A percentile compares a stretch with the other conserved stretches of the same genome.
phyloP scores from a whole-genome alignment of 2,888 invertebrate genomes.

The Aricia artaxerxes region DNA sequence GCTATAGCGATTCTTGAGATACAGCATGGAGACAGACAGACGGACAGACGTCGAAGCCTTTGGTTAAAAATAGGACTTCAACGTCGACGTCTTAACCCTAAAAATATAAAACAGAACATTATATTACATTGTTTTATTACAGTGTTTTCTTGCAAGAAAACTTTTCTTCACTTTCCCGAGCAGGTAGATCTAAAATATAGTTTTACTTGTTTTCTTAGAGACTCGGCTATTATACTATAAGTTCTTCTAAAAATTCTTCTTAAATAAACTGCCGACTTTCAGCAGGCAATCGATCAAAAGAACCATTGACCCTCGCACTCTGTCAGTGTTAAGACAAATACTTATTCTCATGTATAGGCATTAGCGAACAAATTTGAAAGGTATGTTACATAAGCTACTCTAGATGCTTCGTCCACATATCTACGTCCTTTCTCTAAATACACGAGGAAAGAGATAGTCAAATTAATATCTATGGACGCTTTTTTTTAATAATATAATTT shows the following conservation, averaged over 20 bases:
- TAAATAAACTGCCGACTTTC: background rate
- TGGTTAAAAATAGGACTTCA: no score
- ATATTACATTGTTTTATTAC: no score
- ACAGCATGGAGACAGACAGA: no score
- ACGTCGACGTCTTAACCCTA: no score
- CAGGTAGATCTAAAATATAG: no score
- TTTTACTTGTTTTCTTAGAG: no score
- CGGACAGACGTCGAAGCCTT: no score
- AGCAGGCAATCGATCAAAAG: background rate
- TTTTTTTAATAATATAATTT: no score
- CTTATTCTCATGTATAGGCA: background rate
- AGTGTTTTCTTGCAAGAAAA: no score
- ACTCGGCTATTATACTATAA: background rate
- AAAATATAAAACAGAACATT: no score
- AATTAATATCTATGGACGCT: background rate
- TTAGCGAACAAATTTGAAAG: slow-evolving; percentile 24
- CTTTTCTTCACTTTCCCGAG: no score
- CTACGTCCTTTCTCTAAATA: slow-evolving; percentile 24
- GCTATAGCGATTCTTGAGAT: no score
- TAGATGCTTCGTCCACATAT: slow-evolving; percentile 1
- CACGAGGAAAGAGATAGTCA: background rate
- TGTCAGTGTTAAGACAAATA: background rate
- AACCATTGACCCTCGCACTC: background rate
- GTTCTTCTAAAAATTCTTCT: background rate
- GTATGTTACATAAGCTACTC: slow-evolving; percentile 17